Evolutionary conservation across 2,113 vertebrate genomes (phyloP).

Genomic region (Triplophysa dalaica): DNA sequence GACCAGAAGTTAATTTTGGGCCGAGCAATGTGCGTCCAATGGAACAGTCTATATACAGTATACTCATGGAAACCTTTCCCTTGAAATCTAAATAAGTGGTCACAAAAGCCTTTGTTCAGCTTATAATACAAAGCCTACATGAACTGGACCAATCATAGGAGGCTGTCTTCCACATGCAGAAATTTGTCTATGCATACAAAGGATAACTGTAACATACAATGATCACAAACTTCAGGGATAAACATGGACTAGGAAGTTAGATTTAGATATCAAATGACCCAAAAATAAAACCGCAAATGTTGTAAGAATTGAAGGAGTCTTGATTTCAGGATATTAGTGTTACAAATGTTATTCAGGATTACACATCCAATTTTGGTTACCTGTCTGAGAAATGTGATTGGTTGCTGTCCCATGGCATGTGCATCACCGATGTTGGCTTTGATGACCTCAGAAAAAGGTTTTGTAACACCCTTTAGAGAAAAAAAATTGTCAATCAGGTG

Average conservation of each 20-base stretch:
- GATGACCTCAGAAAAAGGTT: conserved; percentile 89
- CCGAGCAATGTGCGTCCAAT: too few species aligned
- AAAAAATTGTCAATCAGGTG: background rate
- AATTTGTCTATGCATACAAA: conserved; percentile 3
- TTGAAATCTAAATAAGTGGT: too few species aligned
- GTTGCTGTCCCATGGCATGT: conserved; percentile 90
- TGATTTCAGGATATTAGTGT: too few species aligned
- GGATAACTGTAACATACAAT: background rate
- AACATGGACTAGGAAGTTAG: background rate
- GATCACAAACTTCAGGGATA: background rate
- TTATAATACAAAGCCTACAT: conserved; percentile 4
- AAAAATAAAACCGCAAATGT: too few species aligned
- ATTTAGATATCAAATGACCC: background rate
- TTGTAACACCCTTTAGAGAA: conserved; percentile 79
- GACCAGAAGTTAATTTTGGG: too few species aligned
- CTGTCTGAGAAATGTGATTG: conserved; percentile 92
- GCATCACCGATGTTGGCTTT: conserved; percentile 91
- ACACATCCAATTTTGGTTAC: conserved; percentile 62
- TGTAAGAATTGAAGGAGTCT: too few species aligned
- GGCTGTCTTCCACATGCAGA: background rate
- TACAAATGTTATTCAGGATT: background rate
- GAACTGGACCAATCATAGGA: background rate
- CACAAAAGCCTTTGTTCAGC: conserved; percentile 22
- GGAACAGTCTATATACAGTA: too few species aligned
- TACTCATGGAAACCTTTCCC: too few species aligned